Evolutionary conservation across 2,888 invertebrate species (phyloP), one percentile per base, ranked within the genome.

Genomic region (Dicycla oo): DNA sequence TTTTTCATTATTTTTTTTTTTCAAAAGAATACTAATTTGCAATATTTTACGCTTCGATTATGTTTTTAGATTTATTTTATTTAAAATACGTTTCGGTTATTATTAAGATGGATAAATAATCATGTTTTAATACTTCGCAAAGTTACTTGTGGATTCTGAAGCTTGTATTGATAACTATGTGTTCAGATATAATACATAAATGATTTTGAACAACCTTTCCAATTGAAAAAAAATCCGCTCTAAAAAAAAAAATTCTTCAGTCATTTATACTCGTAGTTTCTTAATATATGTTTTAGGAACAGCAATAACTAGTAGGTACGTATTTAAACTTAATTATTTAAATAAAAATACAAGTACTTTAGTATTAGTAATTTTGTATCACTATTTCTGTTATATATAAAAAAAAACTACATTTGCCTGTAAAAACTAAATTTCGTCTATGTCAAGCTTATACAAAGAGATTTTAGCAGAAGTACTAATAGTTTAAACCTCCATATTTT

Each of bases 11-110:
- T 0, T n/a, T 23, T 40, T 30, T 70, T 54, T 64, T 53, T n/a
- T 40, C 18, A 20, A 56, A 34, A 49, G 34, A 57, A 43, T 34
- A 45, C 20, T 61, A 73, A 47, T 62, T 69, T 66, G 81, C 81
- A 81, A 81, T 81, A 81, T 75, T 67, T 65, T 86, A 83, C 73
- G 75, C 71, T 84, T 81, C 30, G 62, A 75, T 83, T 77, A 80
- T 65, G 70, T 84, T 86, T 69, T 63, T 77, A 67, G 68, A 69
- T 71, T 81, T 64, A 81, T 81, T 81, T 71, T 71, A 83, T 83
- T 80, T 69, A 69, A 75, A 68, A 26, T 61, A 68, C 15, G 51
- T 83, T 73, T 73, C 49, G 26, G 15, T 62, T 79, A 58, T 10
- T 30, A 40, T 45, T 67, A 69, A 56, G 51, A 43, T 56, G 20